A percentile compares a stretch with the other conserved stretches of the same genome.
These are phyloP conservation scores for Ormyrus labotus DNA, from an alignment of 2,888 invertebrate genomes.

Conservation along the genomic window DNA sequence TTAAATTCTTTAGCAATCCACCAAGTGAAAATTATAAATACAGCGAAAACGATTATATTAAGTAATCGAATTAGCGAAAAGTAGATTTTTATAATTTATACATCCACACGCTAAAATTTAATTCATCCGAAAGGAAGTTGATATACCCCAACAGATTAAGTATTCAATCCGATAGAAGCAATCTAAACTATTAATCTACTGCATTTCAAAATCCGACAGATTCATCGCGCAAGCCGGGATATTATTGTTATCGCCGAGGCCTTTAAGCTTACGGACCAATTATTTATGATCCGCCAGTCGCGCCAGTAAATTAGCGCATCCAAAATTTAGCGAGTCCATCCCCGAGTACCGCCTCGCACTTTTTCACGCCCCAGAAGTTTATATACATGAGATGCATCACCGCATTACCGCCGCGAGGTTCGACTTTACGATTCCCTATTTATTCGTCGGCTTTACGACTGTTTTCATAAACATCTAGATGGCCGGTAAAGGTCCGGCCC, in stretches of 20 bases:
- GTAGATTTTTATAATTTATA: no score
- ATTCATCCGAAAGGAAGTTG: neutral
- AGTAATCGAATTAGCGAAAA: no score
- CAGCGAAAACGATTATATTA: no score
- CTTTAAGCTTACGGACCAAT: neutral
- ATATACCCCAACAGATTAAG: neutral
- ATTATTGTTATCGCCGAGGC: no score
- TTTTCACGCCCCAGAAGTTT: constrained; percentile 35
- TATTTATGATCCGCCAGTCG: neutral
- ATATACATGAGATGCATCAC: neutral
- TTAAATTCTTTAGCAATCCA: no score
- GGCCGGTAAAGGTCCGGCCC: neutral
- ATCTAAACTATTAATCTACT: no score
- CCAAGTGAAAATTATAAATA: no score
- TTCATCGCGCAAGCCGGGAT: no score
- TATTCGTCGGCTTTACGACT: constrained; percentile 48
- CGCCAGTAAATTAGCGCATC: constrained; percentile 14
- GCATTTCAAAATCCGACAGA: no score
- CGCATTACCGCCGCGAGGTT: constrained; percentile 31
- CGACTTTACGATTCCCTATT: constrained; percentile 46
- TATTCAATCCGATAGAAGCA: no score
- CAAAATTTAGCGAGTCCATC: constrained; percentile 34
- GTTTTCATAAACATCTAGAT: constrained; percentile 43
- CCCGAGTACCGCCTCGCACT: neutral
- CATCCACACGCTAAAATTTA: neutral